Percentiles rank a stretch among this genome's conserved stretches.
phyloP scores from a whole-genome alignment of 2,113 vertebrate genomes.

The Riparia riparia region DNA sequence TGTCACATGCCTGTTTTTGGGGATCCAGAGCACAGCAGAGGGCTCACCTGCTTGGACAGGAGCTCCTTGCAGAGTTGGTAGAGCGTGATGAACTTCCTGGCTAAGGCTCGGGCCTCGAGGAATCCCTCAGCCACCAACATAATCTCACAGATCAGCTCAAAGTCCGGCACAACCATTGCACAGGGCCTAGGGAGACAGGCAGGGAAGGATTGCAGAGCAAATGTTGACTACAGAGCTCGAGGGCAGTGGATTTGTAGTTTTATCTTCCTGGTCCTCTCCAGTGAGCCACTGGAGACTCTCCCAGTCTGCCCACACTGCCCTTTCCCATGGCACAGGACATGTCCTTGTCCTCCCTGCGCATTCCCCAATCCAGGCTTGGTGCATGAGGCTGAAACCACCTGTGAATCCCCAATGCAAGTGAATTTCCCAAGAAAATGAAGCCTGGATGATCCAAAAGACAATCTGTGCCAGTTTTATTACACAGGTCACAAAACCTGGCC shows the following conservation, averaged over 20 bases:
- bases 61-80: conserved; percentile 94
- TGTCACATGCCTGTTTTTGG: neutral
- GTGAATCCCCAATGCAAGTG: rapidly evolving
- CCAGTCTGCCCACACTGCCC: neutral
- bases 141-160: conserved; percentile 97
- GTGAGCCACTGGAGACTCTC: neutral
- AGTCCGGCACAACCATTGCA: conserved; percentile 97
- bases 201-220: neutral
- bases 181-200: conserved; percentile 83
- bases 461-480: neutral
- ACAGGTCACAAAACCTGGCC: neutral
- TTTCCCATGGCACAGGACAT: neutral
- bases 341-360: neutral
- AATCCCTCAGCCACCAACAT: conserved; percentile 98
- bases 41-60: conserved; percentile 92
- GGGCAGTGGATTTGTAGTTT: neutral
- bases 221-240: neutral
- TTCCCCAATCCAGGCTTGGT: neutral
- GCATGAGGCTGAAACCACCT: neutral
- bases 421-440: neutral
- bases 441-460: neutral
- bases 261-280: neutral
- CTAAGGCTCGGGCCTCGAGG: conserved; percentile 85
- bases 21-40: neutral
- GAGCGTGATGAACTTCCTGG: conserved; percentile 94